phyloP scores from a whole-genome alignment of 2,113 vertebrate genomes.

The Sinocyclocheilus maitianheensis region DNA sequence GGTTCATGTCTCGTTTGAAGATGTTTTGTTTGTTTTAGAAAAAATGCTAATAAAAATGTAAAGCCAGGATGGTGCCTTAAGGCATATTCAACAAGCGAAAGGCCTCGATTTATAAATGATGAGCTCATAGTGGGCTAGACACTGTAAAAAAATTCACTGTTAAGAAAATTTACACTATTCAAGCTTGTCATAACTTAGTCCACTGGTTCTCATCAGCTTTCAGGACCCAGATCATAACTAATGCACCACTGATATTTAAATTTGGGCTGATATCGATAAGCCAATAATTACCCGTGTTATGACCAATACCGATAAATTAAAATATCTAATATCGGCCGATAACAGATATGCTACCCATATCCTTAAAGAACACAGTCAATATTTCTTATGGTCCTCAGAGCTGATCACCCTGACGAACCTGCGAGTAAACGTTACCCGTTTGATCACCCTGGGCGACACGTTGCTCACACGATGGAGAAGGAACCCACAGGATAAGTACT shows the following conservation, averaged over 20 bases:
- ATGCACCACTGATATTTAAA: background rate
- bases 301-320: background rate
- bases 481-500: constrained; percentile 82
- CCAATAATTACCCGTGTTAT: background rate
- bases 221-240: background rate
- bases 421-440: constrained; percentile 89
- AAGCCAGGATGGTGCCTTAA: background rate
- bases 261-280: background rate
- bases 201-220: background rate
- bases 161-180: background rate
- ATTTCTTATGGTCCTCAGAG: constrained; percentile 68
- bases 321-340: background rate
- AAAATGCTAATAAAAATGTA: background rate
- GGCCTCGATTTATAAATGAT: background rate
- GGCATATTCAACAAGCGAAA: background rate
- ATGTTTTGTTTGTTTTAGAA: constrained; percentile 10
- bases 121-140: background rate
- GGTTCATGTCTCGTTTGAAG: constrained; percentile 68
- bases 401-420: constrained; percentile 87
- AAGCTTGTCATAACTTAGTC: background rate
- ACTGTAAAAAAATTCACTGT: background rate
- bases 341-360: no score
- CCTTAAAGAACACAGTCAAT: background rate
- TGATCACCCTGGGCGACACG: constrained; percentile 85
- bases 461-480: constrained; percentile 72